Evolutionary conservation across 2,113 vertebrate species (phyloP).

Genomic region (Xiphophorus couchianus): DNA sequence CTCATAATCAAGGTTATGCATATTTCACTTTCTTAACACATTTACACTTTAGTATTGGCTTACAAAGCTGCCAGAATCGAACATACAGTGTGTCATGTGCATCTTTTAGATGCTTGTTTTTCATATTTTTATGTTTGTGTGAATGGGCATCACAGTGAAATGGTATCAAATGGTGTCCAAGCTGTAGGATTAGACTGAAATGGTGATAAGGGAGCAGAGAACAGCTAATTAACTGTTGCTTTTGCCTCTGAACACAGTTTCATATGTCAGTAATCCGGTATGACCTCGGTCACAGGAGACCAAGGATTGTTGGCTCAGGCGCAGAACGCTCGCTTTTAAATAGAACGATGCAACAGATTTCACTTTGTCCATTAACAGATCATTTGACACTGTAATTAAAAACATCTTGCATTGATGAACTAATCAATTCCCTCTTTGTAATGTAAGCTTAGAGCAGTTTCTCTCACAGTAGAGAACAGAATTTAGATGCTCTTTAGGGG

Average conservation of each 20-base stretch:
- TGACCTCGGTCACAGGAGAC: conserved; percentile 66
- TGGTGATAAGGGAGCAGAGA: conserved; percentile 50
- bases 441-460: conserved; percentile 64
- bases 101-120: conserved; percentile 23
- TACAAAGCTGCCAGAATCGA: background rate
- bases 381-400: conserved; percentile 82
- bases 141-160: conserved; percentile 33
- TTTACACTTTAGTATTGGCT: background rate
- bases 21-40: conserved; percentile 38
- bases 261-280: conserved; percentile 72
- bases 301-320: conserved; percentile 44
- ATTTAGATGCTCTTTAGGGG: conserved; percentile 42
- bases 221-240: conserved; percentile 68
- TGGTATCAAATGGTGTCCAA: conserved; percentile 49
- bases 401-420: conserved; percentile 73
- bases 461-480: conserved; percentile 42
- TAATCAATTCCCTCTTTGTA: conserved; percentile 71
- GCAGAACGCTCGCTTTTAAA: conserved; percentile 60
- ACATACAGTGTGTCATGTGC: conserved; percentile 24
- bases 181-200: conserved; percentile 44
- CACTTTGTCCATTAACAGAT: conserved; percentile 78
- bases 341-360: conserved; percentile 73
- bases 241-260: conserved; percentile 59
- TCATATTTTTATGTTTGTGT: conserved; percentile 9
- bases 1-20: conserved; percentile 53